Evolutionary conservation across 2,888 invertebrate genomes (phyloP).

Genomic region (Nomada goodeniana): DNA sequence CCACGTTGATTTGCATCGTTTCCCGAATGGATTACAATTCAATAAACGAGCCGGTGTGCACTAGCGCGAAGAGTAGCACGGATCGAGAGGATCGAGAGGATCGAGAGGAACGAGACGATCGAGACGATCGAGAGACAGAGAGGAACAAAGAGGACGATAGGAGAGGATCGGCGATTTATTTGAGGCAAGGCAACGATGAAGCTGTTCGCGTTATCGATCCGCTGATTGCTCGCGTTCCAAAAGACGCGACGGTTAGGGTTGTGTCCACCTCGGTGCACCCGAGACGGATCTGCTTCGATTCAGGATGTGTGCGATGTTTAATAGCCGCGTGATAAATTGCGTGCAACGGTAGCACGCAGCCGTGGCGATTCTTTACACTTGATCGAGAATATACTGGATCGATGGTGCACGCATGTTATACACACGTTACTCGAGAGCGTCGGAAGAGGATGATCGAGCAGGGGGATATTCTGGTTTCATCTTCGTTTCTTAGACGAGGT

Average conservation of each 20-base stretch:
- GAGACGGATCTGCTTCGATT: slow-evolving; percentile 5
- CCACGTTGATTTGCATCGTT: slow-evolving; percentile 41
- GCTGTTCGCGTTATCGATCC: slow-evolving; percentile 27
- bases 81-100: not conserved
- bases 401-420: not conserved
- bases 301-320: slow-evolving; percentile 25
- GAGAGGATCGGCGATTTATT: slow-evolving; percentile 16
- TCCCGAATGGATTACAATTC: slow-evolving; percentile 56
- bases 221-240: slow-evolving; percentile 5
- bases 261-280: not conserved
- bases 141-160: no score
- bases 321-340: slow-evolving; percentile 38
- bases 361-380: slow-evolving; percentile 15
- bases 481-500: no score
- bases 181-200: slow-evolving; percentile 15
- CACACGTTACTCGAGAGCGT: no score
- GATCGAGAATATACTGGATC: not conserved
- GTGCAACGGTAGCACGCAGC: slow-evolving; percentile 14
- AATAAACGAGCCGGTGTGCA: slow-evolving; percentile 36
- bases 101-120: no score
- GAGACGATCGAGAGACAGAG: not conserved
- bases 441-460: no score
- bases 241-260: slow-evolving; percentile 24
- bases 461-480: no score
- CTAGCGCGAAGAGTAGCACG: no score